These are phyloP conservation scores for Eledone cirrhosa DNA, from an alignment of 2,888 invertebrate genomes.

Conservation along the genomic window DNA sequence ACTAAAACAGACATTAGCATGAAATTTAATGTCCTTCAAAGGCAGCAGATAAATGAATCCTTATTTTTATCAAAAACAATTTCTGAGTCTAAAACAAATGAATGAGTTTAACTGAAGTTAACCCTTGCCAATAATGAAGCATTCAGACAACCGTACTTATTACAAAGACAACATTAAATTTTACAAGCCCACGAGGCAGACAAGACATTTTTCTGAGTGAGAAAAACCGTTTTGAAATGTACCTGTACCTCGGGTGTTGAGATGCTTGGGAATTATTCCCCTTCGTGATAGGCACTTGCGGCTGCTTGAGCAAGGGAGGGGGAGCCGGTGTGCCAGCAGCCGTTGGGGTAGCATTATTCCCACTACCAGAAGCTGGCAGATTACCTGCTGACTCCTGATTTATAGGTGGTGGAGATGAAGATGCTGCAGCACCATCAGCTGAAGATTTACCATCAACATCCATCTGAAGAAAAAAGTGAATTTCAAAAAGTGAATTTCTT, in stretches of 20 bases:
- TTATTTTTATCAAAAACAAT: too few species aligned
- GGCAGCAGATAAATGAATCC: too few species aligned
- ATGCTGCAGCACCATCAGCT: constrained; percentile 37
- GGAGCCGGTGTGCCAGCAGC: constrained; percentile 36
- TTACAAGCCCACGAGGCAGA: constrained; percentile 14
- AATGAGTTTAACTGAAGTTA: too few species aligned
- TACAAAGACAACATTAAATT: constrained; percentile 6
- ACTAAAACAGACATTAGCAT: too few species aligned
- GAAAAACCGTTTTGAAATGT: constrained; percentile 24
- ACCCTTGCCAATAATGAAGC: too few species aligned
- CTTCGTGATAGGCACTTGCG: constrained; percentile 37
- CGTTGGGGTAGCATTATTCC: constrained; percentile 35
- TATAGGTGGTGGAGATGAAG: constrained; percentile 35
- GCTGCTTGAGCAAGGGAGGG: constrained; percentile 55
- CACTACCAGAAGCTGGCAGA: constrained; percentile 22
- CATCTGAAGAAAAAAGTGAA: constrained; percentile 40
- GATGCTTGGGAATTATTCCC: constrained; percentile 34
- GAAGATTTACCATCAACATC: constrained; percentile 49
- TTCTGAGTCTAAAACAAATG: too few species aligned
- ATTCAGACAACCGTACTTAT: too few species aligned
- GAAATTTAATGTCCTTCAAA: too few species aligned
- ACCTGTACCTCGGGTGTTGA: constrained; percentile 38
- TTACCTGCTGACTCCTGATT: constrained; percentile 18
- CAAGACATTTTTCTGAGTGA: not conserved
- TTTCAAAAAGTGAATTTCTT: not conserved